Conservation (phyloP, 2,113 vertebrate genomes). For the Hepsetus odoe region DNA sequence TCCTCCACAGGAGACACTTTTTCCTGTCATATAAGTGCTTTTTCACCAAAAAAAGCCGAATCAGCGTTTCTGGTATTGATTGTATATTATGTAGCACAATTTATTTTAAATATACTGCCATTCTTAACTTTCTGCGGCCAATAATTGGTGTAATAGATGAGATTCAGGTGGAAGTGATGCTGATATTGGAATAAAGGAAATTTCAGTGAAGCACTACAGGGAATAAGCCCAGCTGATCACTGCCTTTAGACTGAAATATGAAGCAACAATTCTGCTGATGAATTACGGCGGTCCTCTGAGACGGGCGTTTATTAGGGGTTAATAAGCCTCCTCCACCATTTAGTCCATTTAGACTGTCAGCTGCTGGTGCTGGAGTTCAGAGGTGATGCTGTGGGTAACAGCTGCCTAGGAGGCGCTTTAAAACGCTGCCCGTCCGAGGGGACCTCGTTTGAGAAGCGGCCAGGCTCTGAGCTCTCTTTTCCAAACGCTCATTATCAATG, state of each 20-base stretch:
- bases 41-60: no score
- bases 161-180: no score
- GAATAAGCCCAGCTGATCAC: background rate
- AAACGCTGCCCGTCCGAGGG: background rate
- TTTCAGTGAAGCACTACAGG: no score
- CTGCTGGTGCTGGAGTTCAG: constrained; percentile 1
- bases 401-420: constrained; percentile 7
- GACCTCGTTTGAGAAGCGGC: constrained; percentile 33
- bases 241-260: no score
- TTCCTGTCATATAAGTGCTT: no score
- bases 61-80: no score
- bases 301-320: background rate
- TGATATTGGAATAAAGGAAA: no score
- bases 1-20: no score
- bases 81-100: no score
- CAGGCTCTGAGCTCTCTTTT: constrained; percentile 32
- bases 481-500: constrained; percentile 40
- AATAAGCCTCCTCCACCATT: background rate
- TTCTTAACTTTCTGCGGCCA: no score
- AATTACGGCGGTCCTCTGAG: background rate
- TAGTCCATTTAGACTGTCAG: constrained; percentile 14
- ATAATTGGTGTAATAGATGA: no score
- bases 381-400: constrained; percentile 16
- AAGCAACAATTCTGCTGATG: background rate
- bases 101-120: no score